phyloP scores from a whole-genome alignment of 1,140 invertebrate genomes.

The Orchestia grillus region DNA sequence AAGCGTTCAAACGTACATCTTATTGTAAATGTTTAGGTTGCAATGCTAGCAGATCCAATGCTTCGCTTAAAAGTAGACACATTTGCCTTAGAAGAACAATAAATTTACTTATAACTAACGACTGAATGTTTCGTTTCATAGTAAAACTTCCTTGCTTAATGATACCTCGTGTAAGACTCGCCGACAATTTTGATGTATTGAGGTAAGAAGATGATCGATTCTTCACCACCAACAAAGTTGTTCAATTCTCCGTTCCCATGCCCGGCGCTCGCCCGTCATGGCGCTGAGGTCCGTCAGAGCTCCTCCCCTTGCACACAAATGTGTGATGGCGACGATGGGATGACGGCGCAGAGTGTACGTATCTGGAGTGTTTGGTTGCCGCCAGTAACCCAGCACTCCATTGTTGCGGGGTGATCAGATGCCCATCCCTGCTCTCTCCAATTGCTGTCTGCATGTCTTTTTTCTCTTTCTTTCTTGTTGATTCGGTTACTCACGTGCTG shows the following conservation, averaged over 20 bases:
- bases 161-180: too few species aligned
- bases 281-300: not conserved
- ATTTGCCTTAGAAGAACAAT: too few species aligned
- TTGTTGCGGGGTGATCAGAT: not conserved
- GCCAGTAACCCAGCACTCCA: not conserved
- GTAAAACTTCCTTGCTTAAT: too few species aligned
- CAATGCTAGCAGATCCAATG: too few species aligned
- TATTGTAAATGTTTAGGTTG: too few species aligned
- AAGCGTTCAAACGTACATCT: too few species aligned
- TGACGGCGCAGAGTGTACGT: not conserved
- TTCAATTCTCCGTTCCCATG: not conserved
- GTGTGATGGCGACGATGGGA: too few species aligned
- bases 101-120: too few species aligned
- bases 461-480: not conserved
- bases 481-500: not conserved
- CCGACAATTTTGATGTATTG: not conserved
- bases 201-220: not conserved
- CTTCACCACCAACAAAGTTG: not conserved
- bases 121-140: too few species aligned
- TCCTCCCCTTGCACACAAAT: not conserved
- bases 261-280: not conserved
- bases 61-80: too few species aligned
- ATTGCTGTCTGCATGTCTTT: not conserved
- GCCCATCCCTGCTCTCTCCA: not conserved
- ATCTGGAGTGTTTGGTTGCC: not conserved